These are phyloP conservation scores for Myxocyprinus asiaticus DNA, from an alignment of 2,113 vertebrate species.

Conservation along the genomic window DNA sequence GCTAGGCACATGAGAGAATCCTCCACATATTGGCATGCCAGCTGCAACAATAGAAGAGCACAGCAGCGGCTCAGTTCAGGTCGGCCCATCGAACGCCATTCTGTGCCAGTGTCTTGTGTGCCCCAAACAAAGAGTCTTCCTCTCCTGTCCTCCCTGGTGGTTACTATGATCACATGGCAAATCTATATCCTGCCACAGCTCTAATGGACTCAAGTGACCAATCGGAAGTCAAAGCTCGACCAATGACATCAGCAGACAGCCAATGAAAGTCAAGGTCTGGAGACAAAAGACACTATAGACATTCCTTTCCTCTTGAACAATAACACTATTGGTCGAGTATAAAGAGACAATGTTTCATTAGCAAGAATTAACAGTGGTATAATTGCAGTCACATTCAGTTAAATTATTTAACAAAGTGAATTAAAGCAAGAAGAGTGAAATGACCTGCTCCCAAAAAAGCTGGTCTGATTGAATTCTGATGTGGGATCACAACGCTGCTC, in stretches of 20 bases:
- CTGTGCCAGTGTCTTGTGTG: conserved; percentile 52
- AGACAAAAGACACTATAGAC: conserved; percentile 6
- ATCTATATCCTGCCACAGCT: neutral
- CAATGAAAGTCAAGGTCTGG: conserved; percentile 38
- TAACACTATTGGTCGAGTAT: conserved; percentile 5
- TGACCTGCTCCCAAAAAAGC: no score
- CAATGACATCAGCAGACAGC: conserved; percentile 19
- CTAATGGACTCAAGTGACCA: conserved; percentile 7
- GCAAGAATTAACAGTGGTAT: neutral
- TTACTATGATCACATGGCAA: conserved; percentile 1
- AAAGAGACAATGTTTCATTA: conserved; percentile 28
- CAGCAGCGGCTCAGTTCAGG: conserved; percentile 17
- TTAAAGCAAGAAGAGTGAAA: neutral
- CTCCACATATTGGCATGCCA: conserved; percentile 44
- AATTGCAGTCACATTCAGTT: conserved; percentile 16
- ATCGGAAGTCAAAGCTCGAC: conserved; percentile 2
- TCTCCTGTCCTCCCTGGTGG: conserved; percentile 26
- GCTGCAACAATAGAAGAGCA: conserved; percentile 38
- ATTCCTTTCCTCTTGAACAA: conserved; percentile 31
- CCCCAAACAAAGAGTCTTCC: conserved; percentile 51
- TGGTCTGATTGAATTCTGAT: no score
- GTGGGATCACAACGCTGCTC: no score
- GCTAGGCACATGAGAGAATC: conserved; percentile 39
- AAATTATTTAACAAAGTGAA: neutral
- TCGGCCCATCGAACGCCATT: conserved; percentile 37